Conservation (phyloP, 1,140 invertebrate genomes). For the Magallana gigas region DNA sequence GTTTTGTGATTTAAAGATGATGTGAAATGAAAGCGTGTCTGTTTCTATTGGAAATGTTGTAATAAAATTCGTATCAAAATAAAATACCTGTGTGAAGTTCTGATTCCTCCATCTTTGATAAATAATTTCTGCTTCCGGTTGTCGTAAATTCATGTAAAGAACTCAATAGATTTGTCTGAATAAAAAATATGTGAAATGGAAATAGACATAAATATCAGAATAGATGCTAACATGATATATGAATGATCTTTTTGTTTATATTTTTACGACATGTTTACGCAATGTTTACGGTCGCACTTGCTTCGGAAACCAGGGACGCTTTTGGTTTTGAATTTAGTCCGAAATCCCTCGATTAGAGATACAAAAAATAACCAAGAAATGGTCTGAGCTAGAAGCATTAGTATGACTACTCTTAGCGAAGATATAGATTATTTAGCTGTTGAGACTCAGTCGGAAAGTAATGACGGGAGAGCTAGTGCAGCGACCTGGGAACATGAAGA, state of each 20-base stretch:
- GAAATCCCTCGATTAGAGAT: not conserved
- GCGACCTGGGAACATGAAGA: slow-evolving; percentile 73
- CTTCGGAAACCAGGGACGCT: slow-evolving; percentile 49
- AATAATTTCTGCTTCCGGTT: not conserved
- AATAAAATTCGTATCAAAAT: not conserved
- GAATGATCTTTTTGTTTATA: not conserved
- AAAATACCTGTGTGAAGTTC: slow-evolving; percentile 52
- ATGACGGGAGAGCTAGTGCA: slow-evolving; percentile 39
- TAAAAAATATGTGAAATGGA: too few relatives aligned
- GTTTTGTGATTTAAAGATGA: too few relatives aligned
- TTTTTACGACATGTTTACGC: not conserved
- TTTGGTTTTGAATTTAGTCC: not conserved
- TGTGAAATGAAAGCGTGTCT: too few relatives aligned
- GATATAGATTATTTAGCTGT: slow-evolving; percentile 56
- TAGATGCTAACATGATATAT: too few relatives aligned
- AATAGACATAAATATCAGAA: too few relatives aligned
- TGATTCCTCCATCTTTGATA: slow-evolving; percentile 56
- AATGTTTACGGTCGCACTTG: slow-evolving; percentile 31
- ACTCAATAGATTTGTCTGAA: not conserved
- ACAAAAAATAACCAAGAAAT: not conserved
- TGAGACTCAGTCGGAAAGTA: slow-evolving; percentile 61
- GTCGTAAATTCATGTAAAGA: slow-evolving; percentile 43
- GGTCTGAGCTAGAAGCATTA: not conserved
- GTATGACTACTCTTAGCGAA: slow-evolving; percentile 23
- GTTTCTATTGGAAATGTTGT: too few relatives aligned